Conservation (phyloP, 2,113 vertebrate genomes). For the Pachyramphus minor region DNA sequence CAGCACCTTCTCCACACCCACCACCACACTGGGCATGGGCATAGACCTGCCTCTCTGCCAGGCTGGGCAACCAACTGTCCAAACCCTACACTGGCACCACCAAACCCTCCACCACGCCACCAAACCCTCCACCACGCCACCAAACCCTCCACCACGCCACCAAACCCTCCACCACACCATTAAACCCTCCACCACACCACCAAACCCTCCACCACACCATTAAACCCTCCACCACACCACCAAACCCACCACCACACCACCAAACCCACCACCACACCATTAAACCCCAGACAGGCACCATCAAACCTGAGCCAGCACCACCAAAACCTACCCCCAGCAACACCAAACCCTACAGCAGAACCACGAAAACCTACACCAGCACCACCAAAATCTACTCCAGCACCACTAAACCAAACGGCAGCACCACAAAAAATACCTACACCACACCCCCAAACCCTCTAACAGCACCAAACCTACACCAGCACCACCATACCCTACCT, state of each 20-base stretch:
- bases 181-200: rapidly evolving
- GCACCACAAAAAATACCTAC: not conserved
- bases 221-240: not conserved
- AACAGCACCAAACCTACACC: not conserved
- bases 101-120: not conserved
- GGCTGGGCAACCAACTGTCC: not conserved
- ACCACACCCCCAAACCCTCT: not conserved
- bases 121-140: not conserved
- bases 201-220: not conserved
- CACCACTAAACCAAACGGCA: not conserved
- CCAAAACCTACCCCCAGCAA: not conserved
- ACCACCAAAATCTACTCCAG: not conserved
- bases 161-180: not conserved
- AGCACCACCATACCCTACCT: not conserved
- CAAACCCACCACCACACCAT: too few relatives aligned
- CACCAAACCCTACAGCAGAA: not conserved
- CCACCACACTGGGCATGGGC: not conserved
- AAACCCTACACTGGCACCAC: not conserved
- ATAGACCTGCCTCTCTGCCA: not conserved
- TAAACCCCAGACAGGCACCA: not conserved
- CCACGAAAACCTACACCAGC: not conserved
- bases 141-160: not conserved
- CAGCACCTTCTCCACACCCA: not conserved
- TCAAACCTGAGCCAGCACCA: not conserved
- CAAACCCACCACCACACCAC: not conserved